These are phyloP conservation scores for Barbus barbus DNA, from an alignment of 2,113 vertebrate genomes.

Conservation along the genomic window DNA sequence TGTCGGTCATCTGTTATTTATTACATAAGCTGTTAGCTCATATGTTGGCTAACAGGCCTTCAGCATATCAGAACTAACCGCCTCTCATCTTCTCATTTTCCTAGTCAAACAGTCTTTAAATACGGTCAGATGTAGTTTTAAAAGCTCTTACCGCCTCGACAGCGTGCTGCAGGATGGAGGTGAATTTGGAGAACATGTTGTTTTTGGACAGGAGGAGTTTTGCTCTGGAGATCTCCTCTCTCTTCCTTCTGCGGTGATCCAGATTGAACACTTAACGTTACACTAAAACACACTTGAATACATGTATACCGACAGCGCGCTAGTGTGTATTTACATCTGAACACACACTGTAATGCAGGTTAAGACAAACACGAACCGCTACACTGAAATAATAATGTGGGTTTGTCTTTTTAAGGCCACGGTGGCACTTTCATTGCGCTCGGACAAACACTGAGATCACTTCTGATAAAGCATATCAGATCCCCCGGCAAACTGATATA, in stretches of 20 bases:
- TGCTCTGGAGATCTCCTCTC: slow-evolving; percentile 93
- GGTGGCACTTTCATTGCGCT: slow-evolving; percentile 76
- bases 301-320: neutral
- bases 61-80: neutral
- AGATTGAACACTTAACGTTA: slow-evolving; percentile 84
- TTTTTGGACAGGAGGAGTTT: slow-evolving; percentile 90
- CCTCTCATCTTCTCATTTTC: neutral
- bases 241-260: slow-evolving; percentile 88
- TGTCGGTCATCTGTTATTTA: neutral
- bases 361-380: neutral
- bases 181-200: slow-evolving; percentile 98
- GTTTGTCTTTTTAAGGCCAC: slow-evolving; percentile 68
- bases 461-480: neutral
- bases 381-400: slow-evolving; percentile 20
- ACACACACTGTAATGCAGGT: neutral
- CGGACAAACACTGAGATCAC: neutral
- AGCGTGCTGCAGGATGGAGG: slow-evolving; percentile 94
- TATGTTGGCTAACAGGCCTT: slow-evolving; percentile 21
- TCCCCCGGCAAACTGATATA: neutral
- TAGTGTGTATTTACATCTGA: neutral
- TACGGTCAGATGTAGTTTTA: neutral
- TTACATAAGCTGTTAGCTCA: neutral
- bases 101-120: neutral
- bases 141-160: slow-evolving; percentile 93
- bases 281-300: slow-evolving; percentile 20